phyloP scores from a whole-genome alignment of 2,888 invertebrate species.

The Scrobipalpa costella region DNA sequence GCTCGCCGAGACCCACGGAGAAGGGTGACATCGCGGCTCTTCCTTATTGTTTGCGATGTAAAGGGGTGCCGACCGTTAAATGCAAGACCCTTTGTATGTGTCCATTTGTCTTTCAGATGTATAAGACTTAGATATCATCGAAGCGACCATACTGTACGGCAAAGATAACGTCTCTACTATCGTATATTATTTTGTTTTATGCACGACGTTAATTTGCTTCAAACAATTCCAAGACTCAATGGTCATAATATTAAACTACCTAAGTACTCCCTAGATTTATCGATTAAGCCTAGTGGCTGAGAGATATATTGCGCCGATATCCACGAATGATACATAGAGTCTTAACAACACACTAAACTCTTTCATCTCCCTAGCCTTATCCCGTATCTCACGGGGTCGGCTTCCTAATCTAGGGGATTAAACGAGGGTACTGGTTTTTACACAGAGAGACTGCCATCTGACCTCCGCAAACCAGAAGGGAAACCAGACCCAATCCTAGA shows the following conservation, averaged over 20 bases:
- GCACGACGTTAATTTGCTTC: neutral
- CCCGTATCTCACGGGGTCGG: no score
- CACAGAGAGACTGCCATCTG: no score
- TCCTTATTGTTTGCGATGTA: slow-evolving; percentile 60
- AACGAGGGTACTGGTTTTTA: no score
- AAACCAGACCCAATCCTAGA: no score
- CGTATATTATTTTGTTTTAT: neutral
- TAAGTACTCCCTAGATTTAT: neutral
- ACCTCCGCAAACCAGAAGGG: no score
- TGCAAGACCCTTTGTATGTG: slow-evolving; percentile 39
- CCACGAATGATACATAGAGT: no score
- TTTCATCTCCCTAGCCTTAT: no score
- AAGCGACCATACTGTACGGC: neutral
- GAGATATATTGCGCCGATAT: neutral
- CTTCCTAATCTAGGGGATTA: no score
- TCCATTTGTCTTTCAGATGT: slow-evolving; percentile 19
- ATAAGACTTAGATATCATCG: slow-evolving; percentile 10
- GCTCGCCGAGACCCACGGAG: slow-evolving; percentile 60
- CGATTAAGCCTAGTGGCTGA: neutral
- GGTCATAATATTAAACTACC: neutral
- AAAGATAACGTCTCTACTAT: slow-evolving; percentile 2
- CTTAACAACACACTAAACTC: no score
- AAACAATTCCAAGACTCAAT: neutral
- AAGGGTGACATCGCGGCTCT: slow-evolving; percentile 75
- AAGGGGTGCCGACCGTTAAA: slow-evolving; percentile 65